Evolutionary conservation across 2,113 vertebrate genomes (phyloP).

Genomic region (Bufo gargarizans): DNA sequence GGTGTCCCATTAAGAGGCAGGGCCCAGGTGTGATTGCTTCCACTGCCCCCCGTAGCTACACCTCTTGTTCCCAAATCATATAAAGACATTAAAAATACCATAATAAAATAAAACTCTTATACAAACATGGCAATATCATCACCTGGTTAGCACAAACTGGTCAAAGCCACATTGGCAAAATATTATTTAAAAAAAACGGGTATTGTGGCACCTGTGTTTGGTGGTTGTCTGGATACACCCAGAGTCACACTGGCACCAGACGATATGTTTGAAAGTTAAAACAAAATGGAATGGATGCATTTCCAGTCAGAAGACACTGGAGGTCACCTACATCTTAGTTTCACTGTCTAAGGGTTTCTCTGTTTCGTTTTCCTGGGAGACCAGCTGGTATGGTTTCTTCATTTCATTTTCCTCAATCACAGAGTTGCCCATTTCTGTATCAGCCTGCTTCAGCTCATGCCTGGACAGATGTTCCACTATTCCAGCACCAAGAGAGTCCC

Average conservation of each 20-base stretch:
- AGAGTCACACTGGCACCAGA: conserved; percentile 59
- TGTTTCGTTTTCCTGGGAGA: conserved; percentile 84
- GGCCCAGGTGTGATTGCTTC: not conserved
- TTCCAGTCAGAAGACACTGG: conserved; percentile 53
- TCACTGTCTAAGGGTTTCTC: conserved; percentile 82
- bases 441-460: conserved; percentile 82
- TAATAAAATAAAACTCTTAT: conserved; percentile 11
- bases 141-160: conserved; percentile 60
- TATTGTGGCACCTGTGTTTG: conserved; percentile 61
- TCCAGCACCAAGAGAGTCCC: conserved; percentile 93
- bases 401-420: conserved; percentile 90
- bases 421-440: conserved; percentile 85
- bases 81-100: not conserved
- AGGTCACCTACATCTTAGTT: conserved; percentile 87
- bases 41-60: not conserved
- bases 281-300: conserved; percentile 58
- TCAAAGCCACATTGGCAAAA: conserved; percentile 62
- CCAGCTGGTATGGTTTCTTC: conserved; percentile 89
- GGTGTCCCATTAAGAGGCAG: not conserved
- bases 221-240: conserved; percentile 60
- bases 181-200: conserved; percentile 55
- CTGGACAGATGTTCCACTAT: conserved; percentile 93
- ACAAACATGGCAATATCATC: conserved; percentile 25
- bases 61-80: not conserved
- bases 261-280: conserved; percentile 49